A percentile compares a stretch with the other conserved stretches of the same genome.
Conservation (phyloP, 2,888 invertebrate species). For the Noctua fimbriata region DNA sequence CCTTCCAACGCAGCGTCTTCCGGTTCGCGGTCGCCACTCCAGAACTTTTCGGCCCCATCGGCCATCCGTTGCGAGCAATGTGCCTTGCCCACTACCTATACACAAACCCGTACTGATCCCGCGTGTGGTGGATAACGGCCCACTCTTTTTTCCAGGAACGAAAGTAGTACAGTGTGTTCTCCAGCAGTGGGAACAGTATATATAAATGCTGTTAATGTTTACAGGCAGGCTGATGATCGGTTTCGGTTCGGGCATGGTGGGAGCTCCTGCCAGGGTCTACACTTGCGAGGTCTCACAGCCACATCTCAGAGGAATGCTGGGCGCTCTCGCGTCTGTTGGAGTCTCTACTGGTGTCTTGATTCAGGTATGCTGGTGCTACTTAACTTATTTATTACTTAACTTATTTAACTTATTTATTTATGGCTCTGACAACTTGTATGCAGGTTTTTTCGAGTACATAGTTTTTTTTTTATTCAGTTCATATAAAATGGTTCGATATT, state of each 20-base stretch:
- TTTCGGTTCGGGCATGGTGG: conserved; percentile 93
- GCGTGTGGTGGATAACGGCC: background rate
- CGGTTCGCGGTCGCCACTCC: too few relatives aligned
- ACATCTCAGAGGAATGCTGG: conserved; percentile 93
- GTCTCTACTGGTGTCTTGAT: conserved; percentile 93
- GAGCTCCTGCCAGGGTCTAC: conserved; percentile 93
- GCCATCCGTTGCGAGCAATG: too few relatives aligned
- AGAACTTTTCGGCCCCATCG: too few relatives aligned
- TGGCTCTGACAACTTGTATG: too few relatives aligned
- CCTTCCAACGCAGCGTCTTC: too few relatives aligned
- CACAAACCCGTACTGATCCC: background rate
- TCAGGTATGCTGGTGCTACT: conserved; percentile 74
- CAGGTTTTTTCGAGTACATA: too few relatives aligned
- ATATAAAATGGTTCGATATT: too few relatives aligned
- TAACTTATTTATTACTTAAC: too few relatives aligned
- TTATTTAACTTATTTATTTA: too few relatives aligned
- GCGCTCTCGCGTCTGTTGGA: conserved; percentile 93
- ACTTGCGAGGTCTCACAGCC: conserved; percentile 93
- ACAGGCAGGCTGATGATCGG: conserved; percentile 92
- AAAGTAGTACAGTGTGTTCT: background rate
- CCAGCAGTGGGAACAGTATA: background rate
- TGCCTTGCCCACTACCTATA: too few relatives aligned
- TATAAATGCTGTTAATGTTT: conserved; percentile 3
- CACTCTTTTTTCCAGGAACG: background rate
- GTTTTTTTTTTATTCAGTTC: too few relatives aligned